Percentiles rank a stretch among this genome's conserved stretches.
phyloP scores from a whole-genome alignment of 2,888 invertebrate genomes.

The Eupithecia subumbrata region DNA sequence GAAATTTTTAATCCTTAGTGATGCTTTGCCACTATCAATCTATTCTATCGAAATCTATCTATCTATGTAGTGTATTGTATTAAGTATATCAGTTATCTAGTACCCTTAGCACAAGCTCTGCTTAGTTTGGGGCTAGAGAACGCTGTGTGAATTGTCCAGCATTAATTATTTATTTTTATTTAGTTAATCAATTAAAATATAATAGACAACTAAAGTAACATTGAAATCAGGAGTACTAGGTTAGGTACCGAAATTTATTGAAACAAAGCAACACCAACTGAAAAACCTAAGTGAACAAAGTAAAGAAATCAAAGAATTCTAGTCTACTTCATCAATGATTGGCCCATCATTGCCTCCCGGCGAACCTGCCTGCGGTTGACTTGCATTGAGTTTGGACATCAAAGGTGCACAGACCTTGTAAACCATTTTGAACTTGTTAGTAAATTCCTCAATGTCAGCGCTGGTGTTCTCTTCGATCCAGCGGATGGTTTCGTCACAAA shows the following conservation, averaged over 20 bases:
- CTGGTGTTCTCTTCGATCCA: slow-evolving; percentile 88
- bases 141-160: too few relatives aligned
- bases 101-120: too few relatives aligned
- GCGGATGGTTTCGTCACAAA: slow-evolving; percentile 83
- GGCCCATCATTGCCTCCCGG: slow-evolving; percentile 68
- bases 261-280: slow-evolving; percentile 7
- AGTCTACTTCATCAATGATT: slow-evolving; percentile 85
- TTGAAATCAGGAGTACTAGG: background rate
- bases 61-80: too few relatives aligned
- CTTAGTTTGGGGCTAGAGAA: too few relatives aligned
- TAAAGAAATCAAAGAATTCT: slow-evolving; percentile 38
- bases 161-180: too few relatives aligned
- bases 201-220: background rate
- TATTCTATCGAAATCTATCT: too few relatives aligned
- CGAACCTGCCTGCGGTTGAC: slow-evolving; percentile 48
- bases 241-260: slow-evolving; percentile 15
- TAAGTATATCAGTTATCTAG: too few relatives aligned
- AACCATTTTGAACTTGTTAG: slow-evolving; percentile 77
- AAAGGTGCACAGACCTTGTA: slow-evolving; percentile 71
- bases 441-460: slow-evolving; percentile 87
- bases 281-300: slow-evolving; percentile 24
- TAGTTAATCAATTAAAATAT: too few relatives aligned
- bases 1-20: too few relatives aligned
- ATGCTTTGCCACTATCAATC: too few relatives aligned
- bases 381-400: slow-evolving; percentile 82